Conservation (phyloP, 1,140 invertebrate genomes). For the Leptonema lineaticorne region DNA sequence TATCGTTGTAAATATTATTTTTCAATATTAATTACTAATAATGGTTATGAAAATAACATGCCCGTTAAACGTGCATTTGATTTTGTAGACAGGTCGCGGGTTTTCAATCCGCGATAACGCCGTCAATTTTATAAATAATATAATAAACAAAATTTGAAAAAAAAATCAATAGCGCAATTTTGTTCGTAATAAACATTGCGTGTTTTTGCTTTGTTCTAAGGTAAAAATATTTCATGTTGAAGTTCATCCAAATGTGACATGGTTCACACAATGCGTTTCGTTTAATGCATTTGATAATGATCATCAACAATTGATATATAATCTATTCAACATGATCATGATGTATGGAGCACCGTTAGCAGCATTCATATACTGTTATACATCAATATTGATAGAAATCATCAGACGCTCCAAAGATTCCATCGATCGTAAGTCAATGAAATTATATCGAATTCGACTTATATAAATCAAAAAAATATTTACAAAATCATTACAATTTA, state of each 20-base stretch:
- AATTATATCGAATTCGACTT: background rate
- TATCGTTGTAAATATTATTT: too few species aligned
- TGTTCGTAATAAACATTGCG: too few species aligned
- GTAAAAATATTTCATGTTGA: slow-evolving; percentile 79
- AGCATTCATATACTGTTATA: slow-evolving; percentile 84
- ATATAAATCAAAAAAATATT: background rate
- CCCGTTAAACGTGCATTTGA: too few species aligned
- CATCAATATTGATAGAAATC: slow-evolving; percentile 79
- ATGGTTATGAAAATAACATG: too few species aligned
- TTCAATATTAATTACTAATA: too few species aligned
- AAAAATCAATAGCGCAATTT: too few species aligned
- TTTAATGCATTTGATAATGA: slow-evolving; percentile 69
- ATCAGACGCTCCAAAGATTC: slow-evolving; percentile 62
- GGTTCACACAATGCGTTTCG: slow-evolving; percentile 82
- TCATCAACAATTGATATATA: slow-evolving; percentile 72
- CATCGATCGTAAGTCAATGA: slow-evolving; percentile 52
- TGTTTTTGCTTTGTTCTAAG: too few species aligned
- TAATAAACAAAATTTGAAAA: too few species aligned
- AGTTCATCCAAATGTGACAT: slow-evolving; percentile 69
- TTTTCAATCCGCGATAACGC: too few species aligned
- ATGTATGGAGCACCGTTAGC: slow-evolving; percentile 84
- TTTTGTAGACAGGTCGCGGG: too few species aligned
- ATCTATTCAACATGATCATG: slow-evolving; percentile 73
- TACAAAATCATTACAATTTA: too few species aligned
- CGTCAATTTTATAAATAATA: too few species aligned